A percentile compares a stretch with the other conserved stretches of the same genome.
phyloP scores from a whole-genome alignment of 2,888 invertebrate genomes.

The Drosophila algonquin region DNA sequence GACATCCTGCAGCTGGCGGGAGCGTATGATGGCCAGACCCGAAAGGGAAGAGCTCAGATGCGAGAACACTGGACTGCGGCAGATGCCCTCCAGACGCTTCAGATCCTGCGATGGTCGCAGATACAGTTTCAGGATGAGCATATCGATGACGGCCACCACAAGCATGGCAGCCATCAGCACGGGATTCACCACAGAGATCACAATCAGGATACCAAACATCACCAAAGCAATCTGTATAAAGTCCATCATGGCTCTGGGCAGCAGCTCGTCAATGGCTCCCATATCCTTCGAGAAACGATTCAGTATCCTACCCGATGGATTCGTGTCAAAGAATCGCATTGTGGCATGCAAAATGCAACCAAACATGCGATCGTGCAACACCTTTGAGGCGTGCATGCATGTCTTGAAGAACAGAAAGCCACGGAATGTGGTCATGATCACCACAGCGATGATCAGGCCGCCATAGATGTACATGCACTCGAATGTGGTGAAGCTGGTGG shows the following conservation, averaged over 20 bases:
- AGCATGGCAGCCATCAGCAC: constrained; percentile 88
- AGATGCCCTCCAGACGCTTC: constrained; percentile 89
- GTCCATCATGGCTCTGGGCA: constrained; percentile 86
- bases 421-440: constrained; percentile 85
- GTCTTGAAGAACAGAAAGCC: constrained; percentile 89
- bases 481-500: constrained; percentile 77
- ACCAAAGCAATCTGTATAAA: constrained; percentile 85
- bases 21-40: constrained; percentile 94
- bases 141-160: constrained; percentile 87
- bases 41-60: constrained; percentile 94
- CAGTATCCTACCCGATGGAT: constrained; percentile 90
- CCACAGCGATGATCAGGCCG: constrained; percentile 81
- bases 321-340: constrained; percentile 93
- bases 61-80: constrained; percentile 95
- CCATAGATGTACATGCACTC: constrained; percentile 84
- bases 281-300: constrained; percentile 92
- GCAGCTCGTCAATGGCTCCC: constrained; percentile 86
- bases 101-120: constrained; percentile 90
- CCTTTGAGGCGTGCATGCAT: constrained; percentile 90
- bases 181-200: constrained; percentile 89
- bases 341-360: constrained; percentile 89
- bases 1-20: constrained; percentile 89
- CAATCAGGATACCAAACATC: constrained; percentile 90
- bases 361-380: constrained; percentile 94
- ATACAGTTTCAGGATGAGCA: constrained; percentile 88